Evolutionary conservation across 2,888 invertebrate genomes (phyloP).

Genomic region (Ischnus inquisitorius): DNA sequence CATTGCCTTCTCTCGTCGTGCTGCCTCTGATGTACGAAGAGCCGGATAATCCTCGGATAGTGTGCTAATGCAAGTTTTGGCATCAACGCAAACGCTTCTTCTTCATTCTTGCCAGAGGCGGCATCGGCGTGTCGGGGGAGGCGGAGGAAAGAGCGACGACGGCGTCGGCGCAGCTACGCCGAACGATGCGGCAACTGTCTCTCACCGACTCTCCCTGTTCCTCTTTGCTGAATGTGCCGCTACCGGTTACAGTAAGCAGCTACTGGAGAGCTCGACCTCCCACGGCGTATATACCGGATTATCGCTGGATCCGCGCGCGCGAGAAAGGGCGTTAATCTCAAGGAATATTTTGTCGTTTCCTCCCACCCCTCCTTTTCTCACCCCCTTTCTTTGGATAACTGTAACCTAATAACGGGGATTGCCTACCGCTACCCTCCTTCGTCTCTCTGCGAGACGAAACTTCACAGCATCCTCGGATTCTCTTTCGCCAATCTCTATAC

Average conservation of each 20-base stretch:
- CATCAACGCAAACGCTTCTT: slow-evolving; percentile 81
- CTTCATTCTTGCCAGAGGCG: slow-evolving; percentile 78
- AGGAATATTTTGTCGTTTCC: slow-evolving; percentile 79
- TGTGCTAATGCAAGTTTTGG: slow-evolving; percentile 83
- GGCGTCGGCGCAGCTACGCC: slow-evolving; percentile 52
- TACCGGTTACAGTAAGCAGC: slow-evolving; percentile 52
- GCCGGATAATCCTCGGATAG: slow-evolving; percentile 81
- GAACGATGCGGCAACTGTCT: slow-evolving; percentile 70
- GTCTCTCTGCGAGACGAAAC: not conserved
- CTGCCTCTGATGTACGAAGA: slow-evolving; percentile 74
- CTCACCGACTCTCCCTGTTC: slow-evolving; percentile 66
- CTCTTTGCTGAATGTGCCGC: slow-evolving; percentile 14
- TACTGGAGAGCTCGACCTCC: slow-evolving; percentile 63
- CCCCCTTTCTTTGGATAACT: slow-evolving; percentile 74
- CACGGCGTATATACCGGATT: slow-evolving; percentile 79
- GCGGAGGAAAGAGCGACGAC: slow-evolving; percentile 40
- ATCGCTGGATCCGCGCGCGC: slow-evolving; percentile 75
- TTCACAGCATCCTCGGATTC: slow-evolving; percentile 43
- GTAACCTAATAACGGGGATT: slow-evolving; percentile 81
- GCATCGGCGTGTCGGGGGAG: slow-evolving; percentile 53
- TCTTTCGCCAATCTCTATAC: slow-evolving; percentile 25
- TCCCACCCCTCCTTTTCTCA: slow-evolving; percentile 45
- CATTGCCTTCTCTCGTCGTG: slow-evolving; percentile 44
- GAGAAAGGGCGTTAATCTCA: slow-evolving; percentile 80
- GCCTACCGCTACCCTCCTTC: slow-evolving; percentile 48